These are phyloP conservation scores for Montipora capricornis DNA, from an alignment of 64 coral and sea anemone genomes.

Conservation along the genomic window DNA sequence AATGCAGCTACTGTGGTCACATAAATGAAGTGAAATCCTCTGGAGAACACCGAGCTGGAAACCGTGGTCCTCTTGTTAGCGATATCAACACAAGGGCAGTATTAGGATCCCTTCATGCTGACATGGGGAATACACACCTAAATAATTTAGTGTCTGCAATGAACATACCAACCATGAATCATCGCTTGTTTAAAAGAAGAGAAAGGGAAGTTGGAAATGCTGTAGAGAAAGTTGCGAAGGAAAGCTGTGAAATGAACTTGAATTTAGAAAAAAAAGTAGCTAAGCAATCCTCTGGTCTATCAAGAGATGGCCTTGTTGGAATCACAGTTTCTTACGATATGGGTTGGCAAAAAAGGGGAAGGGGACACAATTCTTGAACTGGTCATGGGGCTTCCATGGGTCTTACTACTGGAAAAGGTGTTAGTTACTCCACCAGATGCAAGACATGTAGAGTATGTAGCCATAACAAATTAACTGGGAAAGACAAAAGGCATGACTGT, in stretches of 20 bases:
- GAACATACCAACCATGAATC: conserved; percentile 46
- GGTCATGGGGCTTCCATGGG: conserved; percentile 55
- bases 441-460: conserved; percentile 67
- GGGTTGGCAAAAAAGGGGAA: conserved; percentile 45
- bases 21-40: too few relatives aligned
- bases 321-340: conserved; percentile 19
- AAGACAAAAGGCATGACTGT: conserved; percentile 76
- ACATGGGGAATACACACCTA: conserved; percentile 45
- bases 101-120: conserved; percentile 54
- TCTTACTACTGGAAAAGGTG: conserved; percentile 63
- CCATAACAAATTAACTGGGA: conserved; percentile 40
- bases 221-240: conserved; percentile 54
- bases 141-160: conserved; percentile 25
- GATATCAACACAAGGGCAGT: conserved; percentile 48
- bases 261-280: conserved; percentile 35
- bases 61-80: too few relatives aligned
- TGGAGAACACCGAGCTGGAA: too few relatives aligned
- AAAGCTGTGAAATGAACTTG: conserved; percentile 40
- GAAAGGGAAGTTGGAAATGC: conserved; percentile 66
- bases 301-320: background rate
- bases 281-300: background rate
- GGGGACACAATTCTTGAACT: conserved; percentile 8
- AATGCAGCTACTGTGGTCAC: too few relatives aligned
- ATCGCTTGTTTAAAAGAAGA: conserved; percentile 44
- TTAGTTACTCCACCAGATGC: conserved; percentile 65